Evolutionary conservation across 2,113 vertebrate species (phyloP).

Genomic region (Bolborhynchus lineola): DNA sequence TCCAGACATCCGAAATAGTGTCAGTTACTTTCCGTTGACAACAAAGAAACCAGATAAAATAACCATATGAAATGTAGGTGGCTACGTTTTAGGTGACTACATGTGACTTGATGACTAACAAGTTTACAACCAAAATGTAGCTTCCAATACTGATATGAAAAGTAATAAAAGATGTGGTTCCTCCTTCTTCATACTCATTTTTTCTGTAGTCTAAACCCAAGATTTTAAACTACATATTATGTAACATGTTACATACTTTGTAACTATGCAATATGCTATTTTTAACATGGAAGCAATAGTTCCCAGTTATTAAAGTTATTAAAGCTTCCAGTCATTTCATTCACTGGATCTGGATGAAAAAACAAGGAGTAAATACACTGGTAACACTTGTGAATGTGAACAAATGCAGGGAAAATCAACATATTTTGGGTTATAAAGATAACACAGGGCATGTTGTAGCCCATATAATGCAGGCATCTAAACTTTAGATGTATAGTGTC

Average conservation of each 20-base stretch:
- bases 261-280: neutral
- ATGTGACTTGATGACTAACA: neutral
- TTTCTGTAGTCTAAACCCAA: fast-evolving
- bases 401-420: neutral
- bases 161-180: neutral
- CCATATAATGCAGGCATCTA: neutral
- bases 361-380: neutral
- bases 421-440: neutral
- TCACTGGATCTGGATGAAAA: neutral
- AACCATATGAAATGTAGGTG: neutral
- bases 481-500: neutral
- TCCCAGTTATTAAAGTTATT: neutral
- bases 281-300: neutral
- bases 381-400: neutral
- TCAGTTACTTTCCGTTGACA: neutral
- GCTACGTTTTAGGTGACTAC: neutral
- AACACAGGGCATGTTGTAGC: neutral
- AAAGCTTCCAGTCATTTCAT: neutral
- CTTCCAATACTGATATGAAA: neutral
- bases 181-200: neutral
- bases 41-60: neutral
- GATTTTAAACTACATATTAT: neutral
- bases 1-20: neutral
- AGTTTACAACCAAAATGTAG: neutral
- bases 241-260: neutral